Evolutionary conservation across 1,140 invertebrate genomes (phyloP).

Genomic region (Pachyrhynchus sulphureomaculatus): DNA sequence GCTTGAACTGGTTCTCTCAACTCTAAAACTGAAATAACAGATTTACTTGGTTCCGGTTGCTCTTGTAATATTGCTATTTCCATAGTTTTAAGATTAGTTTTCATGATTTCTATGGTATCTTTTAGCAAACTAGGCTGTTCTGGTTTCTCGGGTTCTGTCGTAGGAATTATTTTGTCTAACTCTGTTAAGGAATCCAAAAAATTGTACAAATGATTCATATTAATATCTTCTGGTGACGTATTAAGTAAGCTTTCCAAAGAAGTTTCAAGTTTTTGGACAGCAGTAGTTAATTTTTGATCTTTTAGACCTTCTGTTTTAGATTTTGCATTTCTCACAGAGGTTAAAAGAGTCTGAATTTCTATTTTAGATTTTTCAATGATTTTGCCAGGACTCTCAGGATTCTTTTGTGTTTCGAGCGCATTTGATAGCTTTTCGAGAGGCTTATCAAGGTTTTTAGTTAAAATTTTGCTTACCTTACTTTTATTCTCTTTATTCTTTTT

Average conservation of each 20-base stretch:
- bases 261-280: neutral
- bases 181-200: neutral
- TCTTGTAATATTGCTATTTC: slow-evolving; percentile 25
- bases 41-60: slow-evolving; percentile 18
- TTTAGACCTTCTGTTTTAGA: no score
- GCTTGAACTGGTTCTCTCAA: slow-evolving; percentile 28
- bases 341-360: neutral
- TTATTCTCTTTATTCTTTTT: neutral
- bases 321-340: neutral
- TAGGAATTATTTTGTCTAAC: neutral
- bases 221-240: neutral
- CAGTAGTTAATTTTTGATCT: neutral
- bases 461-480: neutral
- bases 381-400: slow-evolving; percentile 6
- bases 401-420: neutral
- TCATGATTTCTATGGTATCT: slow-evolving; percentile 7
- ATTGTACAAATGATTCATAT: neutral
- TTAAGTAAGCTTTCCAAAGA: neutral
- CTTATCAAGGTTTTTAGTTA: neutral
- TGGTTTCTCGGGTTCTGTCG: neutral
- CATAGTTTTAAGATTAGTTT: slow-evolving; percentile 15
- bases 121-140: neutral
- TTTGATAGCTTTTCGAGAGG: neutral
- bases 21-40: slow-evolving; percentile 26
- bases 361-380: neutral